Conservation (phyloP, 23 tunicate species). For the Oikopleura albicans region DNA sequence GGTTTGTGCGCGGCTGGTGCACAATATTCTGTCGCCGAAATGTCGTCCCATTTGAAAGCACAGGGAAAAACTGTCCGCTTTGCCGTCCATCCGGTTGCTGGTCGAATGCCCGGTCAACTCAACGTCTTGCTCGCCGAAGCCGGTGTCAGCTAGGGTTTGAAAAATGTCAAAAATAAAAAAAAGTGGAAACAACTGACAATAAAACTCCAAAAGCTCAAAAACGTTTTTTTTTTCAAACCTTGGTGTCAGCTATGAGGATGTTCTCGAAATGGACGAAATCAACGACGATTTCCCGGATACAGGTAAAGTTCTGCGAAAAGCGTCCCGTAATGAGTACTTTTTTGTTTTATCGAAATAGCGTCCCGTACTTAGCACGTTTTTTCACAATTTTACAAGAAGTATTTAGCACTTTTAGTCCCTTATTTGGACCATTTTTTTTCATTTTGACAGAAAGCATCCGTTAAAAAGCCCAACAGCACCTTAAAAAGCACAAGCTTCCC, state of each 20-base stretch:
- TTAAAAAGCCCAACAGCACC: too few species aligned
- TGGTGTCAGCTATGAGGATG: slow-evolving; percentile 78
- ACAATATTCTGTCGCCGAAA: slow-evolving; percentile 74
- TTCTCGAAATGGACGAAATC: slow-evolving; percentile 83
- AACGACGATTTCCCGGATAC: slow-evolving; percentile 72
- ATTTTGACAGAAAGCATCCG: too few species aligned
- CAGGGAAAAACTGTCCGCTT: slow-evolving; percentile 76
- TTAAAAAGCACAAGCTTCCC: too few species aligned
- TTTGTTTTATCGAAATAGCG: neutral
- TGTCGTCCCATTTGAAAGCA: slow-evolving; percentile 42
- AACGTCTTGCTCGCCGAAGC: slow-evolving; percentile 84
- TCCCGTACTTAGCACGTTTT: neutral
- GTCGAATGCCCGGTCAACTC: slow-evolving; percentile 83
- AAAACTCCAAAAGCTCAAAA: too few species aligned
- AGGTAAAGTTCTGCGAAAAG: neutral
- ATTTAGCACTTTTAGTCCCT: neutral
- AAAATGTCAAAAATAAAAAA: slow-evolving; percentile 64
- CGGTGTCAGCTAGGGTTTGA: slow-evolving; percentile 70
- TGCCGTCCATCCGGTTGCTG: slow-evolving; percentile 86
- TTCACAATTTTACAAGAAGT: neutral
- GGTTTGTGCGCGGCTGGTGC: slow-evolving; percentile 85
- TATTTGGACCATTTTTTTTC: too few species aligned
- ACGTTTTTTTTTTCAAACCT: too few species aligned
- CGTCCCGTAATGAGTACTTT: neutral
- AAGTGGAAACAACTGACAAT: too few species aligned